Percentiles rank a stretch among this genome's conserved stretches.
phyloP scores from a whole-genome alignment of 1,140 invertebrate species.

The Bombus superbus region DNA sequence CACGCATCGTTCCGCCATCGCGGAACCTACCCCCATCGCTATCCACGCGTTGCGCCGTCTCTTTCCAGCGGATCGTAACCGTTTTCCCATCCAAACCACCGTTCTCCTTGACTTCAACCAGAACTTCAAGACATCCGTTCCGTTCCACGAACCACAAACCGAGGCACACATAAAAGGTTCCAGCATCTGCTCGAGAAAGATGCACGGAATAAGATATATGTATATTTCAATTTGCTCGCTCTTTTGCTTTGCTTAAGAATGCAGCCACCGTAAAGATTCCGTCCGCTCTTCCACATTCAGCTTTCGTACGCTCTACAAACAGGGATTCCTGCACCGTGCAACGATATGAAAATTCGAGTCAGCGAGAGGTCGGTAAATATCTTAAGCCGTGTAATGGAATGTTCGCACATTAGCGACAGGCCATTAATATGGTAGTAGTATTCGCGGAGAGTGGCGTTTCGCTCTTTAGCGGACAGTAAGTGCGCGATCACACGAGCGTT shows the following conservation, averaged over 20 bases:
- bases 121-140: background rate
- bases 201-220: slow-evolving; percentile 5
- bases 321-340: background rate
- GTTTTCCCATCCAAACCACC: background rate
- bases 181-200: background rate
- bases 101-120: background rate
- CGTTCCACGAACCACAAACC: background rate
- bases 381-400: slow-evolving; percentile 38
- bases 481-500: background rate
- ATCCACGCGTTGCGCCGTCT: background rate
- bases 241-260: slow-evolving; percentile 5
- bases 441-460: slow-evolving; percentile 34
- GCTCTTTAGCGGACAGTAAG: slow-evolving; percentile 28
- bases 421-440: slow-evolving; percentile 34
- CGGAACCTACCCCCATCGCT: background rate
- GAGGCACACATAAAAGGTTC: background rate
- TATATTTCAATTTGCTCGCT: slow-evolving; percentile 35
- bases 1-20: background rate
- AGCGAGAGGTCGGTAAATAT: slow-evolving; percentile 48
- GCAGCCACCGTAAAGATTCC: background rate
- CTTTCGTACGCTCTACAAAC: background rate
- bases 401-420: slow-evolving; percentile 51
- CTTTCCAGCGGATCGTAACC: background rate
- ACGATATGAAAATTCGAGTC: slow-evolving; percentile 37
- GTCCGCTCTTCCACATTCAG: background rate